A percentile compares a stretch with the other conserved stretches of the same genome.
phyloP scores from a whole-genome alignment of 2,888 invertebrate genomes.

The Sipha maydis region DNA sequence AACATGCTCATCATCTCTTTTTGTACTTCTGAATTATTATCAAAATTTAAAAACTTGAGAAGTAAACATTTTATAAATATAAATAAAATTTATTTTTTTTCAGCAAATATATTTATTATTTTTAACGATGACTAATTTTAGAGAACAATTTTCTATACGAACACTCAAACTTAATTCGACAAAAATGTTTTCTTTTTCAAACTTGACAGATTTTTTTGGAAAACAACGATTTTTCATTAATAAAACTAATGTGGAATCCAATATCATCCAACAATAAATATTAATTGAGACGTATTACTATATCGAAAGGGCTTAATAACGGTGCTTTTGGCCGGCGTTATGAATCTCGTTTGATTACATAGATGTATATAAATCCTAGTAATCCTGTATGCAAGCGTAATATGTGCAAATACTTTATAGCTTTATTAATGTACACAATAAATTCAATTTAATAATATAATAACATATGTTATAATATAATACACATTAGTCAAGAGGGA shows the following conservation, averaged over 20 bases:
- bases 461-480: too few species aligned
- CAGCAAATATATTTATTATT: not conserved
- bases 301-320: not conserved
- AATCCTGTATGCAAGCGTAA: not conserved
- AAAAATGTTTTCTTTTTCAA: not conserved
- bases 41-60: not conserved
- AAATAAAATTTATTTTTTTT: not conserved
- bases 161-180: not conserved
- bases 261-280: not conserved
- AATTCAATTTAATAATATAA: too few species aligned
- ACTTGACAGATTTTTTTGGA: not conserved
- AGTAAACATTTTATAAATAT: not conserved
- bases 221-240: not conserved
- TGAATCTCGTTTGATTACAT: not conserved
- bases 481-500: too few species aligned
- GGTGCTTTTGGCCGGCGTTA: not conserved
- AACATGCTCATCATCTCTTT: not conserved
- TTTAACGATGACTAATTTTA: too few species aligned
- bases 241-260: not conserved
- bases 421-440: not conserved
- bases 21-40: not conserved
- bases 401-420: not conserved
- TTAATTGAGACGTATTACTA: slow-evolving; percentile 4
- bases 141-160: not conserved
- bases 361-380: not conserved